Base-by-base conservation (phyloP, 2,797 vertebrate species). In the Macrochelys suwanniensis region DNA sequence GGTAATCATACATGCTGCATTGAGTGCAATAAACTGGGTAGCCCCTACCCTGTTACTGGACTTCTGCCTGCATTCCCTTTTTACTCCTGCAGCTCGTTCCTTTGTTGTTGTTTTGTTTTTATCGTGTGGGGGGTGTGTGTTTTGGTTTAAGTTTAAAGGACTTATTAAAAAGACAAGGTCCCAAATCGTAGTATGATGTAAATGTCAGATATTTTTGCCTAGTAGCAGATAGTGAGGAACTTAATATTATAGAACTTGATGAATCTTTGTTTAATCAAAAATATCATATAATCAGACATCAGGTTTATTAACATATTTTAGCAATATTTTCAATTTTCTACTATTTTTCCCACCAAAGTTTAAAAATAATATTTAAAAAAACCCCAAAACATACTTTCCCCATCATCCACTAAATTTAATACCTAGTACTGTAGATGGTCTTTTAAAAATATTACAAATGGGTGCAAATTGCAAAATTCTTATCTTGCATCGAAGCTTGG, bases 41-140 rank as follows among this genome's bases (percentile, higher is more conserved):
- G 21, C 53, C 8, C 53, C 21, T 6, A 54, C 21, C 23, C 23
- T 25, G 54, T 54, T 54, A 23, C 54, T 54, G 54, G 54, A 54
- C 23, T 54, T 54, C 54, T 54, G 54, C 54, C 54, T 54, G 54
- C 54, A 25, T 54, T 54, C 9, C 8, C 54, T 54, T 54, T 54
- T 54, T 54, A 25, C 5, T 25, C 54, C 23, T 54, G 54, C 54
- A 54, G 23, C 54, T 54, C 0, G 9, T 54, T 54, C 54, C 54
- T 25, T 54, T 54, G 9, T 54, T 54, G 23, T 54, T 54, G 23
- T 54, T 54, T 54, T 54, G 21, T 54, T 54, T 54, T 54, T 8
- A 54, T 23, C 1, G 9, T 8, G 54, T 19, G 51, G 6, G 1
- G 51, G 6, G 17, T 11, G 11, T 9, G 11, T 25, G 23, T 54